Evolutionary conservation across 1,140 invertebrate species (phyloP).

Genomic region (Ladona fulva): DNA sequence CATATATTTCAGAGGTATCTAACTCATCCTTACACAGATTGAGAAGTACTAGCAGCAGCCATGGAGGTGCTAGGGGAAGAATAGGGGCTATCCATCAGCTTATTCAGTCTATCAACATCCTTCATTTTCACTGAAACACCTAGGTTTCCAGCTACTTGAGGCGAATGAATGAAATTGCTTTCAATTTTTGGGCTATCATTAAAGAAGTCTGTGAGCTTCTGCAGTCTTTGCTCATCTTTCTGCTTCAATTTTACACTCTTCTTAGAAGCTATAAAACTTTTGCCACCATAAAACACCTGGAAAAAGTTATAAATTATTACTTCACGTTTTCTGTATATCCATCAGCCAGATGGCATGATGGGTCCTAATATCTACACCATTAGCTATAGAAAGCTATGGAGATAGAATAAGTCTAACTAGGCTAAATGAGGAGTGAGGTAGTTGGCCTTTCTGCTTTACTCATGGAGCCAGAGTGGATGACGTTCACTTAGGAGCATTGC

Average conservation of each 20-base stretch:
- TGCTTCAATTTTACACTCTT: conserved; percentile 45
- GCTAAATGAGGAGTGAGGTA: too few species aligned
- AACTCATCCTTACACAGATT: background rate
- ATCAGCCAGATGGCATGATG: too few species aligned
- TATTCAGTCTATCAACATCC: conserved; percentile 21
- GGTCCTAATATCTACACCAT: too few species aligned
- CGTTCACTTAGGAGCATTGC: too few species aligned
- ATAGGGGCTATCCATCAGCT: conserved; percentile 8
- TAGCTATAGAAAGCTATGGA: too few species aligned
- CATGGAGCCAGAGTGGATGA: too few species aligned
- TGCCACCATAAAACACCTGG: conserved; percentile 54
- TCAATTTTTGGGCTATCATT: conserved; percentile 36
- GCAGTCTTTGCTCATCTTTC: conserved; percentile 45
- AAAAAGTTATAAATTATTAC: conserved; percentile 1
- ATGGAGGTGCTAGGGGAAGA: background rate
- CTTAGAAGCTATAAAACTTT: conserved; percentile 49
- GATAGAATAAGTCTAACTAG: too few species aligned
- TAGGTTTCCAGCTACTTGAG: background rate
- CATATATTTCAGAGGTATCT: background rate
- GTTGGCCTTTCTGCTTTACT: too few species aligned
- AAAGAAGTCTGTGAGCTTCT: background rate
- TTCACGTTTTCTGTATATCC: too few species aligned
- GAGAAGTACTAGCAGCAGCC: background rate
- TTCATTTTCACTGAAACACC: background rate
- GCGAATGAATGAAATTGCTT: conserved; percentile 28